Evolutionary conservation across 2,888 invertebrate species (phyloP).

Genomic region (Protophormia terraenovae): DNA sequence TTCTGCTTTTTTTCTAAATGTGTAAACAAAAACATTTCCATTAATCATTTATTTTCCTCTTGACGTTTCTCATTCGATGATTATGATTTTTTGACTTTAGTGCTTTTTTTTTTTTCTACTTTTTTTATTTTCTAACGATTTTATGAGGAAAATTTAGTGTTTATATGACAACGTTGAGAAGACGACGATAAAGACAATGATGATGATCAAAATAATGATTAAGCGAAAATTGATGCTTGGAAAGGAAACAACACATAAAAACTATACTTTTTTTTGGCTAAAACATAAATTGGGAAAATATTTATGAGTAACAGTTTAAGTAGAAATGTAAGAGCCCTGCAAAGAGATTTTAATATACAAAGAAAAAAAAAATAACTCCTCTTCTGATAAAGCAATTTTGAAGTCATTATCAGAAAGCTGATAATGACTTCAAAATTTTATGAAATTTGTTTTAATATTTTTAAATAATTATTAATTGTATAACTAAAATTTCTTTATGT

Average conservation of each 20-base stretch:
- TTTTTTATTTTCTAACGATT: not conserved
- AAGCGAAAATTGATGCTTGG: not conserved
- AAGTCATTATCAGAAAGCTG: too few relatives aligned
- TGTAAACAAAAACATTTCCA: constrained; percentile 16
- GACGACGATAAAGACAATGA: not conserved
- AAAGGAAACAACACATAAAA: not conserved
- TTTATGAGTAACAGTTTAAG: too few relatives aligned
- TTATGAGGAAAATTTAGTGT: not conserved
- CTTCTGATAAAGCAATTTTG: too few relatives aligned
- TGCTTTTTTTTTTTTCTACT: not conserved
- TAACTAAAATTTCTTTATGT: too few relatives aligned
- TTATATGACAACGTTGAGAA: not conserved
- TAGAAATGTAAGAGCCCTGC: too few relatives aligned
- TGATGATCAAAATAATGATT: not conserved
- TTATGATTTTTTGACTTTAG: constrained; percentile 35
- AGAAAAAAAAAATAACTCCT: too few relatives aligned
- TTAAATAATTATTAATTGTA: too few relatives aligned
- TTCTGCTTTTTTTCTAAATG: not conserved
- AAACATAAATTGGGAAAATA: not conserved
- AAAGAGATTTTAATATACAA: too few relatives aligned
- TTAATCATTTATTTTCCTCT: constrained; percentile 32
- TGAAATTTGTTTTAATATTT: too few relatives aligned
- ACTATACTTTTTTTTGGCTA: not conserved
- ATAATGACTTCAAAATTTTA: too few relatives aligned
- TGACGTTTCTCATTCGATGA: not conserved